These are phyloP conservation scores for Heteromormyrus szaboi DNA, from an alignment of 2,797 vertebrate genomes.

Conservation along the genomic window DNA sequence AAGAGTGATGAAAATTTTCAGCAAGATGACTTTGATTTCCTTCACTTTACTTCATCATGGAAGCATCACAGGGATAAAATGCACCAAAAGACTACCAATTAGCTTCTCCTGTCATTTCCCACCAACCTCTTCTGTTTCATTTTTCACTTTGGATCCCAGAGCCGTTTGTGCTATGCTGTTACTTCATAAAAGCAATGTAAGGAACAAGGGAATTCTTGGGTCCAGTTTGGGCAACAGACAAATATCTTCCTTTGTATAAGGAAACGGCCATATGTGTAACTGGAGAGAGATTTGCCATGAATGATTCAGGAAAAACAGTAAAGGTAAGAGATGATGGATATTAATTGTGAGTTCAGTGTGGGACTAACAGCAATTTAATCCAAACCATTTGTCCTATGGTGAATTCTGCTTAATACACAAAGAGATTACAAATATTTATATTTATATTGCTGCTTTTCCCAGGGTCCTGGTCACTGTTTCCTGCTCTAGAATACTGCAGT, in stretches of 20 bases:
- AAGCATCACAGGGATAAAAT: background rate
- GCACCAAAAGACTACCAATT: background rate
- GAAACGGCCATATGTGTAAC: background rate
- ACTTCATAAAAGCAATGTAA: background rate
- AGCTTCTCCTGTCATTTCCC: background rate
- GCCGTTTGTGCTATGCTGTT: background rate
- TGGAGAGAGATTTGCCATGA: background rate
- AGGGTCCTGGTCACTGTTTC: background rate
- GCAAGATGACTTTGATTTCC: background rate
- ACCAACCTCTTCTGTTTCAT: background rate
- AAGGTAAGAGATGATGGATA: background rate
- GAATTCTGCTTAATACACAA: background rate
- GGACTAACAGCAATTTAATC: background rate
- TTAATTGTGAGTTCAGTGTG: background rate
- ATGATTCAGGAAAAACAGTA: background rate
- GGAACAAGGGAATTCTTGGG: background rate
- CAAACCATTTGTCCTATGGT: background rate
- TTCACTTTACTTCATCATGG: slow-evolving; percentile 1
- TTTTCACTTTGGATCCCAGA: background rate
- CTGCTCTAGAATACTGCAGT: background rate
- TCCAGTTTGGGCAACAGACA: background rate
- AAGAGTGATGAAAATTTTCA: background rate
- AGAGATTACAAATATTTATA: background rate
- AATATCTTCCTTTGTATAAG: background rate
- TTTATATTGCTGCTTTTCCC: background rate